A percentile compares a stretch with the other conserved stretches of the same genome.
phyloP scores from a whole-genome alignment of 2,888 invertebrate genomes.

The Suillia variegata region DNA sequence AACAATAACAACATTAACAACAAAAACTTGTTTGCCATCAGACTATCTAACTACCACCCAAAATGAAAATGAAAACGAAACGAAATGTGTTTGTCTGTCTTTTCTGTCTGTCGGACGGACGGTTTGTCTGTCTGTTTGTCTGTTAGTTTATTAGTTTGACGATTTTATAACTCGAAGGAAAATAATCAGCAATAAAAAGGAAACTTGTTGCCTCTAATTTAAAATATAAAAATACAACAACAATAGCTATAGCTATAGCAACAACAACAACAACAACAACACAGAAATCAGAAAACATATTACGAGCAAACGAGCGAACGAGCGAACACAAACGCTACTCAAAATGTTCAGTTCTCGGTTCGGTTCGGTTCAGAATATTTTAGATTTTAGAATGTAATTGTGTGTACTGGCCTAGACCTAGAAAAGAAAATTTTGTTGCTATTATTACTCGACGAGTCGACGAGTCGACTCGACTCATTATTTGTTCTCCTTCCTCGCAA shows the following conservation, averaged over 20 bases:
- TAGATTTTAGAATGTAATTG: conserved; percentile 55
- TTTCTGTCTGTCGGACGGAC: no score
- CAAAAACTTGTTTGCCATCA: no score
- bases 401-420: conserved; percentile 61
- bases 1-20: no score
- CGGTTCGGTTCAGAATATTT: no score
- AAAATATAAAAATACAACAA: conserved; percentile 22
- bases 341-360: no score
- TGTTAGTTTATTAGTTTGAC: no score
- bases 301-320: conserved; percentile 8
- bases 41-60: no score
- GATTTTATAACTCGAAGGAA: conserved; percentile 32
- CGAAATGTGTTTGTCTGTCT: no score
- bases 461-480: conserved; percentile 43
- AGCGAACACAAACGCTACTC: not conserved
- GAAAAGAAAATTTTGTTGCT: conserved; percentile 60
- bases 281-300: conserved; percentile 22
- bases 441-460: no score
- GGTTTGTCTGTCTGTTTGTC: no score
- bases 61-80: no score
- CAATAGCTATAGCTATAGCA: conserved; percentile 8
- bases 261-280: conserved; percentile 7
- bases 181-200: conserved; percentile 31
- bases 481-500: conserved; percentile 56
- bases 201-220: conserved; percentile 34